phyloP scores from a whole-genome alignment of 2,888 invertebrate genomes.

The Acanthosepion pharaonis region DNA sequence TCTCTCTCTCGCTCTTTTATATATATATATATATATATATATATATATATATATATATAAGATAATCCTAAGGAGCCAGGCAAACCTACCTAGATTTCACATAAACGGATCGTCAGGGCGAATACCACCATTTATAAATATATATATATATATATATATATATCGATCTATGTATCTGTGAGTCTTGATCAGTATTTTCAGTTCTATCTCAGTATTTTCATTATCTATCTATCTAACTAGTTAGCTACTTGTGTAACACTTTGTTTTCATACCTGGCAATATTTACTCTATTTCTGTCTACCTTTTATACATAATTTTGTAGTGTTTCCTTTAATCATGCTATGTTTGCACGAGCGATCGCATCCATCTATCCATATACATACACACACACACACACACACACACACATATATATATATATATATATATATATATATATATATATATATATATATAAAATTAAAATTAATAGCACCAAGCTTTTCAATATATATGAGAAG shows the following conservation, averaged over 20 bases:
- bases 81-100: too few species aligned
- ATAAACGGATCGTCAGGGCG: too few species aligned
- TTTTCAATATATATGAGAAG: too few species aligned
- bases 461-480: too few species aligned
- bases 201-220: too few species aligned
- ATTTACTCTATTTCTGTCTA: too few species aligned
- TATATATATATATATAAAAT: constrained; percentile 43
- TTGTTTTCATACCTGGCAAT: too few species aligned
- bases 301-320: too few species aligned
- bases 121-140: too few species aligned
- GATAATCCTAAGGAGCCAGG: too few species aligned
- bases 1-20: not conserved
- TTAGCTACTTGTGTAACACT: not conserved
- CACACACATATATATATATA: not conserved
- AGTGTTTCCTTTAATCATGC: too few species aligned
- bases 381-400: not conserved
- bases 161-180: not conserved
- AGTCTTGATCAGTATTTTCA: not conserved
- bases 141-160: not conserved
- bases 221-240: not conserved
- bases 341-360: too few species aligned
- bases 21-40: not conserved
- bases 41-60: not conserved
- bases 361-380: not conserved
- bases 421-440: constrained; percentile 40